phyloP scores from a whole-genome alignment of 1,140 invertebrate species.

The Drosophila mayri region DNA sequence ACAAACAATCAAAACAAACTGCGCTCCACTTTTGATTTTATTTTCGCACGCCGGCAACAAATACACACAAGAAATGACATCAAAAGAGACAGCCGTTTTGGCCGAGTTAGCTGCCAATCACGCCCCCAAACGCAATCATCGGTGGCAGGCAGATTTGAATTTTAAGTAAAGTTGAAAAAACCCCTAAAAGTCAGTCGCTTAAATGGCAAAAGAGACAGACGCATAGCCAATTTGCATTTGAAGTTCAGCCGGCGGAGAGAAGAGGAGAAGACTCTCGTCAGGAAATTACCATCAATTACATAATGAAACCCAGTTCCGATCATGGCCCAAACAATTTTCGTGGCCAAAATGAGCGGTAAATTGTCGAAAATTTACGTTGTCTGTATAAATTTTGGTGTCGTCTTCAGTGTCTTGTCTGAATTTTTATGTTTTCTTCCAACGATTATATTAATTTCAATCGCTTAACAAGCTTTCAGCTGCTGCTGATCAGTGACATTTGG shows the following conservation, averaged over 20 bases:
- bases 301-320: constrained; percentile 57
- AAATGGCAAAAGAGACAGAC: constrained; percentile 31
- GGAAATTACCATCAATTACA: constrained; percentile 63
- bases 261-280: neutral
- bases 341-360: constrained; percentile 37
- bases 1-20: constrained; percentile 65
- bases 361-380: constrained; percentile 45
- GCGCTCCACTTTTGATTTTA: constrained; percentile 69
- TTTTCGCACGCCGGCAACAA: constrained; percentile 64
- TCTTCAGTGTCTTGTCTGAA: constrained; percentile 16
- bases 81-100: constrained; percentile 57
- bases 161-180: constrained; percentile 29
- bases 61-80: constrained; percentile 46
- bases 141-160: constrained; percentile 48
- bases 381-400: constrained; percentile 25
- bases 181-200: constrained; percentile 11
- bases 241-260: constrained; percentile 25
- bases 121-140: constrained; percentile 54
- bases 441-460: constrained; percentile 44
- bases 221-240: constrained; percentile 45
- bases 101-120: constrained; percentile 52
- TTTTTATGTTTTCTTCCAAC: constrained; percentile 14
- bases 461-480: constrained; percentile 19
- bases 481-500: constrained; percentile 28
- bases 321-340: constrained; percentile 40